These are phyloP conservation scores for Meloidogyne chitwoodi DNA, from an alignment of 1,140 invertebrate genomes.

Conservation along the genomic window DNA sequence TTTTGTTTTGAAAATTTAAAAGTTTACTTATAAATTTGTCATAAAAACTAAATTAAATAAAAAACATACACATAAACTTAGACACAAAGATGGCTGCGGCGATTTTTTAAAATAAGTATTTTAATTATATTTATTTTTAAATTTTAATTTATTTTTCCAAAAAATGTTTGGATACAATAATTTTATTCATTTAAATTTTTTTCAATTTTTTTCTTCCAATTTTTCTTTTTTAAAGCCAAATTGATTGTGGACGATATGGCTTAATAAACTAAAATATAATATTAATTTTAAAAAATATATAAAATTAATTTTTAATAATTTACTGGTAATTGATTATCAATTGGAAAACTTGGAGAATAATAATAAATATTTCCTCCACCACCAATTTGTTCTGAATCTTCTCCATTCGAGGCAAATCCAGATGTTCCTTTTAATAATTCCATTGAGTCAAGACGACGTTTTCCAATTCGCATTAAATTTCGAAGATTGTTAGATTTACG, in stretches of 20 bases:
- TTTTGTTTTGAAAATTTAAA: no score
- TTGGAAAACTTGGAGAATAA: neutral
- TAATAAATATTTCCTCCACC: neutral
- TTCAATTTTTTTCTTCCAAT: neutral
- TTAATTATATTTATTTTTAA: no score
- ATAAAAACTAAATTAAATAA: no score
- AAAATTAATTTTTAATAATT: neutral
- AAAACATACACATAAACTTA: no score
- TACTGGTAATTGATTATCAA: neutral
- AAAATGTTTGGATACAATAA: no score
- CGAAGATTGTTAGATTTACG: constrained; percentile 27
- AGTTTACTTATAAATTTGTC: no score
- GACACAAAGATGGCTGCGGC: no score
- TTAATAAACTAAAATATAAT: neutral
- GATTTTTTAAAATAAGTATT: no score
- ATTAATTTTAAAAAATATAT: neutral
- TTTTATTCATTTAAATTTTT: neutral
- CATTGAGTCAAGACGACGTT: neutral
- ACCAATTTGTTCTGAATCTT: neutral
- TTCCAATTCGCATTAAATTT: constrained; percentile 28
- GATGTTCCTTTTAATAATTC: neutral
- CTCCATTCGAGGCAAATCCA: neutral
- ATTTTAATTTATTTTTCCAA: no score
- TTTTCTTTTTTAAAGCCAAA: neutral
- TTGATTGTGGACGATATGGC: neutral